phyloP scores from a whole-genome alignment of 2,113 vertebrate species.

The Jacana jacana region DNA sequence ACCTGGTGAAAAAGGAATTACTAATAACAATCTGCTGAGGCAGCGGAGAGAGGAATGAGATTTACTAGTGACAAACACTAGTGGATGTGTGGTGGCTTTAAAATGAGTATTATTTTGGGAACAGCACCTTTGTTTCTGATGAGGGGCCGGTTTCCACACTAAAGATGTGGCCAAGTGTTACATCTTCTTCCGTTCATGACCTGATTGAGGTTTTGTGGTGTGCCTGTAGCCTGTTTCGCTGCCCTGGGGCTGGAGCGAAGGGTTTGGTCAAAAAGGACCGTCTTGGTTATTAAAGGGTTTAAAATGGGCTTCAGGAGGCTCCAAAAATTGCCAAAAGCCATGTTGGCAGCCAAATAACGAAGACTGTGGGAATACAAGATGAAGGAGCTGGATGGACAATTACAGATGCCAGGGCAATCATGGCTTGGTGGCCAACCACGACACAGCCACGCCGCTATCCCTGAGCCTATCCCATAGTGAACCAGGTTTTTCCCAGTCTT shows the following conservation, averaged over 20 bases:
- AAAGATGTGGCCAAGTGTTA: not conserved
- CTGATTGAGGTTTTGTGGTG: not conserved
- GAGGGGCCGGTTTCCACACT: not conserved
- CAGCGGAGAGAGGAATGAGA: not conserved
- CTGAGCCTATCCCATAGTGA: not conserved
- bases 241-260: not conserved
- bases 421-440: fast-evolving
- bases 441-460: not conserved
- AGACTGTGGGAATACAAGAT: not conserved
- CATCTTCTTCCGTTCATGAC: not conserved
- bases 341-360: not conserved
- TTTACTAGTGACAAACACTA: fast-evolving
- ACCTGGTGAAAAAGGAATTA: not conserved
- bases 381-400: not conserved
- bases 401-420: fast-evolving
- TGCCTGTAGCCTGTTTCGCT: not conserved
- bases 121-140: not conserved
- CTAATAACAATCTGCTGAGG: not conserved
- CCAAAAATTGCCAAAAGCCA: not conserved
- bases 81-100: no score
- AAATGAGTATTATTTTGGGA: not conserved
- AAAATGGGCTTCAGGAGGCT: not conserved
- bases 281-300: not conserved
- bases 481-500: not conserved
- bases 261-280: not conserved